These are phyloP conservation scores for Hipposideros larvatus DNA, from an alignment of 2,797 vertebrate genomes.

Conservation along the genomic window DNA sequence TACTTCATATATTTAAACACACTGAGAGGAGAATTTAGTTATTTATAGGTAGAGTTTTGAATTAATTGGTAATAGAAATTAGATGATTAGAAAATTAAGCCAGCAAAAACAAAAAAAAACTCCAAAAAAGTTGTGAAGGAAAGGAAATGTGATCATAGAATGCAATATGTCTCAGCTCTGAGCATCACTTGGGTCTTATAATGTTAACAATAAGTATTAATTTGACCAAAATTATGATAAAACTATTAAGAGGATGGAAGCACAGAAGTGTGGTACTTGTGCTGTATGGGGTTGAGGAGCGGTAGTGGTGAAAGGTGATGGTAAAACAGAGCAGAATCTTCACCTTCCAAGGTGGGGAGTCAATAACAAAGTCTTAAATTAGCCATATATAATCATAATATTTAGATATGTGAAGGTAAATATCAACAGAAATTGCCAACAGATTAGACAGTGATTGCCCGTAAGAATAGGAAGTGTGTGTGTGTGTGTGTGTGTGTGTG, in stretches of 20 bases:
- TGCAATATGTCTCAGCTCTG: neutral
- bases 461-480: neutral
- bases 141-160: neutral
- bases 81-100: conserved; percentile 31
- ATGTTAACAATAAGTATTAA: neutral
- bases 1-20: neutral
- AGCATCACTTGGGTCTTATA: neutral
- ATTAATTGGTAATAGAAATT: neutral
- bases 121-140: neutral
- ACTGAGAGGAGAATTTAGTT: neutral
- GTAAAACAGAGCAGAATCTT: neutral
- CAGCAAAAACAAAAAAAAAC: neutral
- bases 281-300: neutral
- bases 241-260: neutral
- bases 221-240: neutral
- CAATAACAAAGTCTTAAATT: neutral
- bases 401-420: neutral
- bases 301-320: too few species aligned
- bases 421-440: neutral
- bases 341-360: neutral
- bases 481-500: neutral
- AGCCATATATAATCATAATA: neutral
- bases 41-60: neutral
- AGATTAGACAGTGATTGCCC: neutral
- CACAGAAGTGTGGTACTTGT: neutral